A percentile compares a stretch with the other conserved stretches of the same genome.
Conservation (phyloP, 2,888 invertebrate genomes). For the Habrosyne pyritoides region DNA sequence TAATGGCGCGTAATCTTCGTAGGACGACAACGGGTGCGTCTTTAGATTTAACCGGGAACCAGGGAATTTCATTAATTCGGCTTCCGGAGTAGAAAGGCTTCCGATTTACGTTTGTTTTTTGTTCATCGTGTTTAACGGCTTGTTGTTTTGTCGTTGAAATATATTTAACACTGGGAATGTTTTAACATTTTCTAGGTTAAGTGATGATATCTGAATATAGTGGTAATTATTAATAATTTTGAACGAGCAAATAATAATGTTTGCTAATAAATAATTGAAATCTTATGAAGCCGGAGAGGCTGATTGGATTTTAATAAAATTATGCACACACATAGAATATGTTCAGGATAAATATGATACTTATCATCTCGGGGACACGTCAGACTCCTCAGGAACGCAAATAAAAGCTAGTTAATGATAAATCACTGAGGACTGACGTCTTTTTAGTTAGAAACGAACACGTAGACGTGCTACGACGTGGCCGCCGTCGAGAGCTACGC, state of each 20-base stretch:
- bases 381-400: too few relatives aligned
- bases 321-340: too few relatives aligned
- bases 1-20: constrained; percentile 3
- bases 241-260: too few relatives aligned
- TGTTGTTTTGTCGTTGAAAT: not conserved
- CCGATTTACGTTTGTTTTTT: not conserved
- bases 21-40: not conserved
- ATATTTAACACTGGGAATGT: not conserved
- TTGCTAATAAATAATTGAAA: too few relatives aligned
- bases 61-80: constrained; percentile 2
- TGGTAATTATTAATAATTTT: too few relatives aligned
- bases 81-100: not conserved
- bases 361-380: too few relatives aligned
- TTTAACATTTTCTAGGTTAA: not conserved
- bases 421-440: too few relatives aligned
- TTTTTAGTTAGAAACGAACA: not conserved
- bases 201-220: too few relatives aligned
- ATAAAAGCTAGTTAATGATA: too few relatives aligned
- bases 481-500: not conserved
- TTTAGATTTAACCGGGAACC: constrained; percentile 2
- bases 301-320: too few relatives aligned
- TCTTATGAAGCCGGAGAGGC: too few relatives aligned
- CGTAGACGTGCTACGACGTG: not conserved
- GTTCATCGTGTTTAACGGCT: not conserved
- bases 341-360: too few relatives aligned